Conservation (phyloP, 2,113 vertebrate genomes). For the Polypterus bichir region DNA sequence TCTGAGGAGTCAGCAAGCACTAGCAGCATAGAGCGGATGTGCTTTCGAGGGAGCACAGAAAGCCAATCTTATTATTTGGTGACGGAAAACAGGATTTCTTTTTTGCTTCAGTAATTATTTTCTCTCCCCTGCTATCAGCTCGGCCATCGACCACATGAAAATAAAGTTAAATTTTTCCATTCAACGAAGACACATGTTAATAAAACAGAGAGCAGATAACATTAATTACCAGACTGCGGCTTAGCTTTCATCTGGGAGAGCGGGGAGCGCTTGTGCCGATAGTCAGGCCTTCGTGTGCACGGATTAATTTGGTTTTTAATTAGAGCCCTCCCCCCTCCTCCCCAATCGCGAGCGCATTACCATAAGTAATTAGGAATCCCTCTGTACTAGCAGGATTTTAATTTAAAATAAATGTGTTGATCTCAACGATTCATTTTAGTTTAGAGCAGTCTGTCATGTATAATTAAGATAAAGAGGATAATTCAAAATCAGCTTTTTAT, state of each 20-base stretch:
- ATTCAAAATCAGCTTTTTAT: constrained; percentile 19
- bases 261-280: constrained; percentile 20
- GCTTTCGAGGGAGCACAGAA: constrained; percentile 7
- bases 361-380: constrained; percentile 54
- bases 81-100: constrained; percentile 14
- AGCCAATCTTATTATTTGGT: constrained; percentile 6
- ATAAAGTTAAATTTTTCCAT: constrained; percentile 40
- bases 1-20: too few relatives aligned
- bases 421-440: constrained; percentile 45
- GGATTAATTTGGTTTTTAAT: constrained; percentile 57
- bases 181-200: constrained; percentile 56
- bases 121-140: constrained; percentile 33
- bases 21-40: constrained; percentile 5
- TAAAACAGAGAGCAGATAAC: constrained; percentile 55
- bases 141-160: constrained; percentile 34
- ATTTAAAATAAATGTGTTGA: constrained; percentile 47
- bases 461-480: constrained; percentile 48
- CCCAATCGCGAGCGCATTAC: constrained; percentile 33
- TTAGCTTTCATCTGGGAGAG: constrained; percentile 29
- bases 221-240: constrained; percentile 53
- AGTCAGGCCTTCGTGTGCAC: constrained; percentile 30
- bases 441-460: constrained; percentile 44
- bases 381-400: constrained; percentile 30
- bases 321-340: constrained; percentile 28
- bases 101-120: constrained; percentile 33